Evolutionary conservation across 92 coral and sea anemone species (phyloP).

Genomic region (Palythoa grandiflora): DNA sequence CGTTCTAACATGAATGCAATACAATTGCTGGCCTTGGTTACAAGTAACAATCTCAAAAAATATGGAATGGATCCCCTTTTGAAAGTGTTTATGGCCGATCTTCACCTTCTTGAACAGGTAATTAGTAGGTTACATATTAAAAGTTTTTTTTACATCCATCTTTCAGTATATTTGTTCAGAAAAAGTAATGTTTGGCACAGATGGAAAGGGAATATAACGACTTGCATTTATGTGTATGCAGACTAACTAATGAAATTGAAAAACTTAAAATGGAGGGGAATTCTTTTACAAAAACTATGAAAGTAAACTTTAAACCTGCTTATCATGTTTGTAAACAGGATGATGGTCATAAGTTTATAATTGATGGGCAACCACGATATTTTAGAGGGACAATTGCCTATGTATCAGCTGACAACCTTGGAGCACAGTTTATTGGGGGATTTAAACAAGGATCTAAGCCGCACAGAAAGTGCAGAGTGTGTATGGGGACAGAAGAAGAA

Average conservation of each 20-base stretch:
- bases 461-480: not conserved
- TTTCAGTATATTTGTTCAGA: not conserved
- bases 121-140: not conserved
- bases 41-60: constrained; percentile 17
- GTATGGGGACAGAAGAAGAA: not conserved
- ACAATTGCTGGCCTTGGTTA: constrained; percentile 6
- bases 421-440: constrained; percentile 63
- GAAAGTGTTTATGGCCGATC: constrained; percentile 33
- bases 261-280: not conserved
- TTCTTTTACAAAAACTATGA: not conserved
- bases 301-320: not conserved
- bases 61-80: constrained; percentile 33
- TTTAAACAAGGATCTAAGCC: constrained; percentile 46
- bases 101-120: constrained; percentile 22
- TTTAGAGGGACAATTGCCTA: constrained; percentile 53
- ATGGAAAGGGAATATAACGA: not conserved
- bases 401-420: constrained; percentile 59
- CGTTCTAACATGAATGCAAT: constrained; percentile 49
- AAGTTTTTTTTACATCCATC: not conserved
- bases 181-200: not conserved
- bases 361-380: constrained; percentile 32
- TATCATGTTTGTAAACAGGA: constrained; percentile 33
- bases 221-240: not conserved
- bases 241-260: not conserved
- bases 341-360: constrained; percentile 27